A percentile compares a stretch with the other conserved stretches of the same genome.
Evolutionary conservation across 2,797 vertebrate species (phyloP).

Genomic region (Alouatta caraya): DNA sequence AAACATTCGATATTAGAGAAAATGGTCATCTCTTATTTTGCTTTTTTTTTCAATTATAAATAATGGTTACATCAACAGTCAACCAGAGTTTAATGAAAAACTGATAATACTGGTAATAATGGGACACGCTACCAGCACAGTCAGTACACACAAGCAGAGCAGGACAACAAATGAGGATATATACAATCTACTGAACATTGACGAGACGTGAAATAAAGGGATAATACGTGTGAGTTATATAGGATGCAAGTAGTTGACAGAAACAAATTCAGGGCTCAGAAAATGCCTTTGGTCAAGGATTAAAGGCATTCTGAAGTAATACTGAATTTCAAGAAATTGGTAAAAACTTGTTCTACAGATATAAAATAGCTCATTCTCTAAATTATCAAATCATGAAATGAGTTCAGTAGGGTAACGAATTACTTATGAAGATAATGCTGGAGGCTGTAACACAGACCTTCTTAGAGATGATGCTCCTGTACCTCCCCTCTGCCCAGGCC

Average conservation of each 20-base stretch:
- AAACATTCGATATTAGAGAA: neutral
- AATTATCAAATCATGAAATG: neutral
- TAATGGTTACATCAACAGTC: neutral
- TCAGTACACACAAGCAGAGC: neutral
- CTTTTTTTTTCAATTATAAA: neutral
- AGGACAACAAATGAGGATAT: neutral
- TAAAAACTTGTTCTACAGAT: neutral
- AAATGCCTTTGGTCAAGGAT: neutral
- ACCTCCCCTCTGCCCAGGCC: neutral
- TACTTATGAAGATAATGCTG: neutral
- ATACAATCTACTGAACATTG: no score
- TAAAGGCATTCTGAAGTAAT: neutral
- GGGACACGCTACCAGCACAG: neutral
- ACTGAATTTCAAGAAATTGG: neutral
- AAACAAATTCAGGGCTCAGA: neutral
- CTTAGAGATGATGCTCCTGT: rapidly evolving
- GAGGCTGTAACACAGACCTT: neutral
- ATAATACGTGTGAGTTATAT: neutral
- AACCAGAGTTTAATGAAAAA: neutral
- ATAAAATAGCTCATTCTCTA: neutral
- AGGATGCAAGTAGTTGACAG: neutral
- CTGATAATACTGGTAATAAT: neutral
- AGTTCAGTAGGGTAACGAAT: neutral
- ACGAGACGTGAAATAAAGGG: neutral
- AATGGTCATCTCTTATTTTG: neutral